Evolutionary conservation across 1,140 invertebrate species (phyloP).

Genomic region (Penaeus vannamei): DNA sequence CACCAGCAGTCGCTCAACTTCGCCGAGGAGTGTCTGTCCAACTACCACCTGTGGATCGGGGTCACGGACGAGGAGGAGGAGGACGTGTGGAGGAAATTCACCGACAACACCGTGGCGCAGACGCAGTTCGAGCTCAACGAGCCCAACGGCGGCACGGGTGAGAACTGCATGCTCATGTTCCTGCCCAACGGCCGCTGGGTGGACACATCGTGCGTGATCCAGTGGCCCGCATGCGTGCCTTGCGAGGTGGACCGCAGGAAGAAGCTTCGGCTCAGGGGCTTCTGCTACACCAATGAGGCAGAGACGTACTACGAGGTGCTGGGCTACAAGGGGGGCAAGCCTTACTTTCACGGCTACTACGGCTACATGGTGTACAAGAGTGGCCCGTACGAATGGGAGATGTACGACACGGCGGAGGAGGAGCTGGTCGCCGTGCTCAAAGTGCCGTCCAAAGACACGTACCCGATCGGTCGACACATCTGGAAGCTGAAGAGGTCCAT

Average conservation of each 20-base stretch:
- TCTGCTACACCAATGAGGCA: constrained; percentile 35
- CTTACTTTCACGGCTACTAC: constrained; percentile 57
- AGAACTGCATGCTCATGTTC: constrained; percentile 46
- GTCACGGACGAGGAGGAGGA: constrained; percentile 37
- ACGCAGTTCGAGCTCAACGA: constrained; percentile 15
- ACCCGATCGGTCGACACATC: constrained; percentile 27
- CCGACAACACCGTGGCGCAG: constrained; percentile 12
- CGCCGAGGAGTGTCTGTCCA: not conserved
- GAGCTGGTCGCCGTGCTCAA: constrained; percentile 9
- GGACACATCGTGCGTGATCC: constrained; percentile 2
- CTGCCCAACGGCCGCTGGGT: constrained; percentile 22
- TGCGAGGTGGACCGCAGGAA: not conserved
- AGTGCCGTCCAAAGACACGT: constrained; percentile 6
- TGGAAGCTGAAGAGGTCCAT: constrained; percentile 40
- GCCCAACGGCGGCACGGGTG: constrained; percentile 27
- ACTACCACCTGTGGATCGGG: constrained; percentile 37
- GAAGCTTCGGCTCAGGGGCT: constrained; percentile 41
- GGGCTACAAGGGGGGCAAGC: constrained; percentile 45
- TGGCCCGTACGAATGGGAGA: not conserved
- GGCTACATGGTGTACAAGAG: constrained; percentile 39
- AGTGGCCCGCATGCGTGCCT: constrained; percentile 36
- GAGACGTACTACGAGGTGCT: constrained; percentile 37
- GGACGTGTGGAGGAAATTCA: constrained; percentile 42
- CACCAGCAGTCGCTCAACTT: constrained; percentile 23
- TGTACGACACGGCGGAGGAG: not conserved